A percentile compares a stretch with the other conserved stretches of the same genome.
Evolutionary conservation across 2,797 vertebrate species (phyloP).

Genomic region (Periparus ater): DNA sequence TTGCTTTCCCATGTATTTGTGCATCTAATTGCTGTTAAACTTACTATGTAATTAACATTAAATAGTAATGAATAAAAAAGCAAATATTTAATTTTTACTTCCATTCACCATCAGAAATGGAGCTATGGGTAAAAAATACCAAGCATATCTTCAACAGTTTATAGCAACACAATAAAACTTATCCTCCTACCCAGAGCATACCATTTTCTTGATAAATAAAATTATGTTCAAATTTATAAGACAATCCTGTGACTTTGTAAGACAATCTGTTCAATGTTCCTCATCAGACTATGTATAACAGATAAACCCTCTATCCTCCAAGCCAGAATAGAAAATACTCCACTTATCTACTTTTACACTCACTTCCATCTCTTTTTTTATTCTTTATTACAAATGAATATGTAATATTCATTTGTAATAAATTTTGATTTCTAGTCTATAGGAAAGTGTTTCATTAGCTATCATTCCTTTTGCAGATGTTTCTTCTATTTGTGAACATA

Average conservation of each 20-base stretch:
- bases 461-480: not conserved
- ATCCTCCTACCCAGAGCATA: not conserved
- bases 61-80: not conserved
- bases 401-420: too few species aligned
- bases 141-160: not conserved
- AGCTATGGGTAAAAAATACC: not conserved
- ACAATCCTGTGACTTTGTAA: not conserved
- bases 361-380: not conserved
- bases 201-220: not conserved
- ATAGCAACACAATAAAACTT: not conserved
- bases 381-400: not conserved
- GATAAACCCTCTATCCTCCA: not conserved
- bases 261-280: not conserved
- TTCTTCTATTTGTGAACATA: not conserved
- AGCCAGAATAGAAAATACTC: not conserved
- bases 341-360: not conserved
- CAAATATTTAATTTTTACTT: constrained; percentile 25
- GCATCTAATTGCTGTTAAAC: not conserved
- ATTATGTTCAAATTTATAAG: not conserved
- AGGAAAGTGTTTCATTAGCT: not conserved
- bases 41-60: not conserved
- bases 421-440: not conserved
- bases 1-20: not conserved
- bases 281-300: not conserved
- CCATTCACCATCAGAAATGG: not conserved